Evolutionary conservation across 1,140 invertebrate genomes (phyloP), one percentile per base, ranked within the genome.

Genomic region (Rhynchophorus ferrugineus): DNA sequence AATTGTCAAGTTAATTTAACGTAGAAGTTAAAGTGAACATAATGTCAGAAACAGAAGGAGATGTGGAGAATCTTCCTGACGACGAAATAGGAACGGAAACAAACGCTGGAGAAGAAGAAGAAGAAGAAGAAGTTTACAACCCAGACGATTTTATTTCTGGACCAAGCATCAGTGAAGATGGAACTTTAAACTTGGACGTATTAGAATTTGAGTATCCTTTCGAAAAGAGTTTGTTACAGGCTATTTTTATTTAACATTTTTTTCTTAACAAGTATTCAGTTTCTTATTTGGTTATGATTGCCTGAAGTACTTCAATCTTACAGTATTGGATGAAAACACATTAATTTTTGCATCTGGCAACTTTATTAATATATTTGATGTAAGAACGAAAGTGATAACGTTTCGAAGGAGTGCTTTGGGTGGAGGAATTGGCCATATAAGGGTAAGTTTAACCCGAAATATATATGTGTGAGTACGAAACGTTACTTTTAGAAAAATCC

Each of bases 221-320:
- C 8, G 8, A 42, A 49, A 22, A 49, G 11, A 13, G 20, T 3
- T 18, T 48, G 14, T 6, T 18, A 52, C 21, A 47, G 29, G 13
- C 22, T 17, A 37, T 48, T 33, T 39, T 20, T 7, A n/a, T n/a
- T n/a, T n/a, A n/a, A n/a, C 7, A 7, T 43, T 45, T 51, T 45
- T 56, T 54, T 37, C 43, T 60, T 43, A 54, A 44, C 21, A 24
- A 1, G 9, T 16, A 29, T 17, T 20, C 47, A 89, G 85, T 70
- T 74, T 88, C 74, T 92, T 89, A 0, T 91, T 84, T 70, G 89
- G 88, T n/a, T 93, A 91, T 63, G 82, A 93, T 64, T 91, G 87
- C 65, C 78, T 76, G 52, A 86, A 81, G 56, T 76, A 82, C 41
- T 87, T 83, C 59, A 95, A 95, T 69, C 66, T 95, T 7, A 81